A percentile compares a stretch with the other conserved stretches of the same genome.
Conservation (phyloP, 2,797 vertebrate species). For the Nyctibius grandis region DNA sequence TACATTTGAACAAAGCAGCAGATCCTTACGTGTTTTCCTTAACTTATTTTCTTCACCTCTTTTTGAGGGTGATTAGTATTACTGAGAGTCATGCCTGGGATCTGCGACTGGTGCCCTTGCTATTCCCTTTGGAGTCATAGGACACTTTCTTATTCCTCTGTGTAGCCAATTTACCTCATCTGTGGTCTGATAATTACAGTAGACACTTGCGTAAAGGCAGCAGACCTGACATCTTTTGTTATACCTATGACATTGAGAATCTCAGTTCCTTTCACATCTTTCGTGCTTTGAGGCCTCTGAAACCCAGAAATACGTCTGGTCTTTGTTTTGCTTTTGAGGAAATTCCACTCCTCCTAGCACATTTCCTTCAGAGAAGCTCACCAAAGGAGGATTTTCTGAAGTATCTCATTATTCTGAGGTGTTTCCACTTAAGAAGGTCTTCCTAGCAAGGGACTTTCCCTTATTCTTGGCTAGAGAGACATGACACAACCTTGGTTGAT, state of each 20-base stretch:
- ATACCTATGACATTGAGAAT: neutral
- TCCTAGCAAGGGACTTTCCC: neutral
- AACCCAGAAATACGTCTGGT: neutral
- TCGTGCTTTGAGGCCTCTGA: neutral
- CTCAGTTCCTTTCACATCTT: neutral
- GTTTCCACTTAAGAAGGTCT: neutral
- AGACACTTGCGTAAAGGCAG: neutral
- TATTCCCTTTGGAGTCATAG: neutral
- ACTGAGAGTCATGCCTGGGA: neutral
- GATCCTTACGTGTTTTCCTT: neutral
- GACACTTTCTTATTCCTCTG: neutral
- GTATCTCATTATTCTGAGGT: neutral
- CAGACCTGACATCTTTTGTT: neutral
- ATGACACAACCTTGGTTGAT: neutral
- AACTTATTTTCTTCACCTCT: neutral
- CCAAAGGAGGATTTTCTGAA: neutral
- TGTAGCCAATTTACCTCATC: neutral
- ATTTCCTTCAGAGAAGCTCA: neutral
- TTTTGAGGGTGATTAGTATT: neutral
- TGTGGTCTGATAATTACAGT: neutral
- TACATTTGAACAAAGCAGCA: neutral
- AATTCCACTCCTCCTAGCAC: neutral
- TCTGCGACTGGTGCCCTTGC: neutral
- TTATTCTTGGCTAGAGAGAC: neutral
- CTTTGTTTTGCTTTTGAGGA: conserved; percentile 32